Percentiles rank a stretch among this genome's conserved stretches.
Evolutionary conservation across 2,797 vertebrate species (phyloP).

Genomic region (Craterocephalus amniculus): DNA sequence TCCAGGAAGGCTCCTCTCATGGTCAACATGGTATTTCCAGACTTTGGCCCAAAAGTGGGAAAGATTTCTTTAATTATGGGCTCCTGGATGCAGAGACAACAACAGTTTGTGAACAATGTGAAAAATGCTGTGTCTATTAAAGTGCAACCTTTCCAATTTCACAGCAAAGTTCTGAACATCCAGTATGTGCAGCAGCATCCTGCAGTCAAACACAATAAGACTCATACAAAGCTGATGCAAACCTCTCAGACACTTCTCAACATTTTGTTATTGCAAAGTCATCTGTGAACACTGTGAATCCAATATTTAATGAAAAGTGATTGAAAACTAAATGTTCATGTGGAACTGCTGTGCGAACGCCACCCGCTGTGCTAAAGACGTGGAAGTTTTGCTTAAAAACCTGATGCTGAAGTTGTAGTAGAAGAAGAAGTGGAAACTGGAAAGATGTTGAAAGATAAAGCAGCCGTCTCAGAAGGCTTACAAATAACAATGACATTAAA

Average conservation of each 20-base stretch:
- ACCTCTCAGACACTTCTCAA: not conserved
- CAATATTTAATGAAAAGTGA: too few relatives aligned
- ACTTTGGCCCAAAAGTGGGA: constrained; percentile 92
- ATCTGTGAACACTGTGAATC: not conserved
- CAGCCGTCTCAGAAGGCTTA: too few relatives aligned
- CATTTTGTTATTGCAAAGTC: not conserved
- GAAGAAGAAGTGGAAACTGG: too few relatives aligned
- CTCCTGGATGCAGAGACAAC: constrained; percentile 77
- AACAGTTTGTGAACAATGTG: not conserved
- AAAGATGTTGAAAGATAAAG: too few relatives aligned
- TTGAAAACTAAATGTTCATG: too few relatives aligned
- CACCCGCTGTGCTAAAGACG: too few relatives aligned
- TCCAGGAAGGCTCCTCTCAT: constrained; percentile 89
- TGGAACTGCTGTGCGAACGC: too few relatives aligned
- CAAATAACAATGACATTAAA: too few relatives aligned
- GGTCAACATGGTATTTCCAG: constrained; percentile 92
- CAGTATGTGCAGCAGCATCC: not conserved
- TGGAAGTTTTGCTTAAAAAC: too few relatives aligned
- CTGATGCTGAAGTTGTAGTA: too few relatives aligned
- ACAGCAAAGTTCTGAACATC: not conserved
- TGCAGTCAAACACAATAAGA: too few relatives aligned
- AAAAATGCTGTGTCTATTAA: not conserved
- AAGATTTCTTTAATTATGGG: constrained; percentile 90
- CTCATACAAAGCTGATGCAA: not conserved
- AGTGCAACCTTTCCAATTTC: not conserved